Percentiles rank a stretch among this genome's conserved stretches.
Conservation (phyloP, 1,140 invertebrate genomes). For the Lamellibrachia luymesi region DNA sequence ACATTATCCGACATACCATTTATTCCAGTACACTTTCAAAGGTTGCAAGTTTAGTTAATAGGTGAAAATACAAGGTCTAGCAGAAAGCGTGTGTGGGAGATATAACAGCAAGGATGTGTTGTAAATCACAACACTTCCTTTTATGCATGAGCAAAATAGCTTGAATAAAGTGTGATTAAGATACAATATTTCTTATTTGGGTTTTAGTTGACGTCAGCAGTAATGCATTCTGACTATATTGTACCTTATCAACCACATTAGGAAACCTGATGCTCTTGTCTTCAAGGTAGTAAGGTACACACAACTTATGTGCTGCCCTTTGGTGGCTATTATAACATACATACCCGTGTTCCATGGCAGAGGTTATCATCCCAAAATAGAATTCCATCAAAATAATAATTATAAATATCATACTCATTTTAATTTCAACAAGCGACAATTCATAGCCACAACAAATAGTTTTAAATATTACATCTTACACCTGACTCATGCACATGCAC, state of each 20-base stretch:
- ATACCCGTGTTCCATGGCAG: not conserved
- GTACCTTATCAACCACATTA: not conserved
- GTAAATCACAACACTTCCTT: not conserved
- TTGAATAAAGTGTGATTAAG: not conserved
- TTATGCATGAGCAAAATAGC: not conserved
- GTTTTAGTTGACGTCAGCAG: not conserved
- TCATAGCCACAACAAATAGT: no score
- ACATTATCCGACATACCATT: not conserved
- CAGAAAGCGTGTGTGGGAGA: not conserved
- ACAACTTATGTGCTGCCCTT: not conserved
- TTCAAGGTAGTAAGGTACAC: not conserved
- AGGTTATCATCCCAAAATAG: not conserved
- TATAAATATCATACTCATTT: no score
- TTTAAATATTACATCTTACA: no score
- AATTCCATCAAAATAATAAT: not conserved
- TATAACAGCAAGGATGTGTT: not conserved
- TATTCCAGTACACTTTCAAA: not conserved
- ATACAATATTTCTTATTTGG: not conserved
- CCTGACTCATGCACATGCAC: no score
- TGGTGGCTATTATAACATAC: not conserved
- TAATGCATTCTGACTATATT: not conserved
- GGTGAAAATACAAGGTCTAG: not conserved
- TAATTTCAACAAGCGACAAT: no score
- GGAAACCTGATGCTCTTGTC: not conserved
- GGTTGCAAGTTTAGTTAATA: not conserved